These are phyloP conservation scores for Catostylus mosaicus DNA, from an alignment of 30 jellyfish, hydroid and myxozoan genomes.

Conservation along the genomic window DNA sequence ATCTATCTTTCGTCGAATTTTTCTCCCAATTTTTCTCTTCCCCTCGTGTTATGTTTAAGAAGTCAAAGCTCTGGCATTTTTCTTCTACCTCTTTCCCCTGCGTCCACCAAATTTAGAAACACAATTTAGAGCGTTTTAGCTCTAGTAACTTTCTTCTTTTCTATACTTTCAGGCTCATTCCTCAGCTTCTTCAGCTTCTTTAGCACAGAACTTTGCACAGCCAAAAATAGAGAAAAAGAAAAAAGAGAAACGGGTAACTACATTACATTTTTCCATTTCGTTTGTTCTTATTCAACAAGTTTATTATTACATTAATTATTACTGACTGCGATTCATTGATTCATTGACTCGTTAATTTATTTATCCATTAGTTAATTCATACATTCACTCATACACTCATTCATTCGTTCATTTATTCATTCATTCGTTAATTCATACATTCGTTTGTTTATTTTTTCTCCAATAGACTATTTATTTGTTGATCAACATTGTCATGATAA, in stretches of 20 bases:
- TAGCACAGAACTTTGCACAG: not conserved
- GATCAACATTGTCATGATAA: too few species aligned
- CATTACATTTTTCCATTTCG: not conserved
- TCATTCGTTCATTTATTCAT: not conserved
- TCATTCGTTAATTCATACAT: too few species aligned
- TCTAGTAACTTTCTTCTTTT: too few species aligned
- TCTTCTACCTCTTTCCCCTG: not conserved
- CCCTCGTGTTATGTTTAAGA: not conserved
- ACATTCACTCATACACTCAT: not conserved
- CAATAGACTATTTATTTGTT: too few species aligned
- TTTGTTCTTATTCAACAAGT: not conserved
- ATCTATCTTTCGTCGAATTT: not conserved
- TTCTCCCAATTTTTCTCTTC: not conserved
- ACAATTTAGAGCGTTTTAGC: too few species aligned
- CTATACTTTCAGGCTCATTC: not conserved
- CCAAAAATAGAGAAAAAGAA: conserved; percentile 38
- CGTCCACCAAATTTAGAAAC: too few species aligned
- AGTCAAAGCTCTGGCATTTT: not conserved
- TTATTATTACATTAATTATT: too few species aligned
- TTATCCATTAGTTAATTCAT: not conserved
- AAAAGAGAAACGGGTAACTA: conserved; percentile 26
- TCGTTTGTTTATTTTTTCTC: too few species aligned
- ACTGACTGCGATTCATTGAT: not conserved
- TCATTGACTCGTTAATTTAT: not conserved
- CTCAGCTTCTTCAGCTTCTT: not conserved